phyloP scores from a whole-genome alignment of 2,113 vertebrate genomes.

The Tetrax tetrax region DNA sequence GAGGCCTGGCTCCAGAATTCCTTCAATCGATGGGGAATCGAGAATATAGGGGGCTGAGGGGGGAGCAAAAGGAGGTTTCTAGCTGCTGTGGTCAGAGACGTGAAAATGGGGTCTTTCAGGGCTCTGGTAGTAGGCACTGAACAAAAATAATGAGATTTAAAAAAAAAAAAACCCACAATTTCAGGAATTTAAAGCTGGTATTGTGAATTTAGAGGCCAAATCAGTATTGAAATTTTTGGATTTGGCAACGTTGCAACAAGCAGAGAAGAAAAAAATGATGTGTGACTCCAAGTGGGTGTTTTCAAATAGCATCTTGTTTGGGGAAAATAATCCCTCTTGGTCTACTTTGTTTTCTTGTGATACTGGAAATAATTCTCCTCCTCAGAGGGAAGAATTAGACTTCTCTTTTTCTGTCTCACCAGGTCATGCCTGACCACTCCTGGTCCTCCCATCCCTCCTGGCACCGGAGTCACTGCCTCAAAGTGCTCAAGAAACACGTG shows the following conservation, averaged over 20 bases:
- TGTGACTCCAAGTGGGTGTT: constrained; percentile 48
- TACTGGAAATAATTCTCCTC: not conserved
- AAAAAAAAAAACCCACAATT: not conserved
- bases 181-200: not conserved
- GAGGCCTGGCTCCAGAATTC: not conserved
- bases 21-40: rapidly evolving
- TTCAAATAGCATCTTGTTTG: constrained; percentile 48
- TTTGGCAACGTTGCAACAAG: constrained; percentile 9
- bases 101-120: not conserved
- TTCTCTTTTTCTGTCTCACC: not conserved
- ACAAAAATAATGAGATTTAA: not conserved
- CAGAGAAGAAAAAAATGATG: not conserved
- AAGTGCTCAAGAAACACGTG: not conserved
- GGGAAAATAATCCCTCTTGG: constrained; percentile 32
- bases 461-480: not conserved
- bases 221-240: not conserved
- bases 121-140: not conserved
- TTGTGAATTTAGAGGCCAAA: not conserved
- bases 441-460: not conserved
- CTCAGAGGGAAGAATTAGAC: not conserved
- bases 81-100: rapidly evolving
- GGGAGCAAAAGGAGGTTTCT: not conserved
- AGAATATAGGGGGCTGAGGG: not conserved
- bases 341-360: not conserved
- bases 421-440: rapidly evolving